Conservation (phyloP, 2,888 invertebrate genomes). For the Sphaerophoria rueppellii region DNA sequence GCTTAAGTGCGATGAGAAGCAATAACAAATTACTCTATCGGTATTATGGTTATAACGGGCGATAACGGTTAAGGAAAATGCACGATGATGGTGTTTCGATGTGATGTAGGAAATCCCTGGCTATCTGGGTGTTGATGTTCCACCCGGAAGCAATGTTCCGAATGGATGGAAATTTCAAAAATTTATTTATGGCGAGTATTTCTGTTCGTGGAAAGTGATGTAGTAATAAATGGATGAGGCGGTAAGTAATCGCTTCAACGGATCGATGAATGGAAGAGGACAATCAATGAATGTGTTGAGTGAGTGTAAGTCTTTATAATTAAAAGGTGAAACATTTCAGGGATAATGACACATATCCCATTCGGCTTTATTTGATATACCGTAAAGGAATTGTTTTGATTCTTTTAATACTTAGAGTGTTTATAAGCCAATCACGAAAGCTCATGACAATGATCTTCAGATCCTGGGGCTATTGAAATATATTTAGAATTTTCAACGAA, state of each 20-base stretch:
- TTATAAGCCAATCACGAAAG: too few relatives aligned
- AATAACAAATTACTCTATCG: conserved; percentile 14
- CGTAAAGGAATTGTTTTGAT: too few relatives aligned
- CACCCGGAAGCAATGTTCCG: conserved; percentile 8
- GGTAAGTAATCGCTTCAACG: neutral
- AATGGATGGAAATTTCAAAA: conserved; percentile 19
- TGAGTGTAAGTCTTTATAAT: too few relatives aligned
- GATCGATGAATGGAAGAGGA: neutral
- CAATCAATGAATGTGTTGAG: too few relatives aligned
- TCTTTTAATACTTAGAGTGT: too few relatives aligned
- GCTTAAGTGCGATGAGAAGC: too few relatives aligned
- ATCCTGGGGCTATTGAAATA: too few relatives aligned
- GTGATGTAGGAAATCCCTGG: neutral
- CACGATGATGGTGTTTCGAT: neutral
- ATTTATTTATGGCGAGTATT: neutral
- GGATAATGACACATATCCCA: too few relatives aligned
- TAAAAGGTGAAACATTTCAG: too few relatives aligned
- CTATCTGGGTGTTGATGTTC: neutral
- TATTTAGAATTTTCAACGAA: too few relatives aligned
- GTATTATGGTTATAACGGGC: neutral
- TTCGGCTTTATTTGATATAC: too few relatives aligned
- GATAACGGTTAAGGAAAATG: conserved; percentile 2
- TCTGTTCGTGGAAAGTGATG: neutral
- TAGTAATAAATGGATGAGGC: neutral
- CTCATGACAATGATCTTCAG: too few relatives aligned